A percentile compares a stretch with the other conserved stretches of the same genome.
Evolutionary conservation across 2,888 invertebrate species (phyloP).

Genomic region (Monoplex corrugatus): DNA sequence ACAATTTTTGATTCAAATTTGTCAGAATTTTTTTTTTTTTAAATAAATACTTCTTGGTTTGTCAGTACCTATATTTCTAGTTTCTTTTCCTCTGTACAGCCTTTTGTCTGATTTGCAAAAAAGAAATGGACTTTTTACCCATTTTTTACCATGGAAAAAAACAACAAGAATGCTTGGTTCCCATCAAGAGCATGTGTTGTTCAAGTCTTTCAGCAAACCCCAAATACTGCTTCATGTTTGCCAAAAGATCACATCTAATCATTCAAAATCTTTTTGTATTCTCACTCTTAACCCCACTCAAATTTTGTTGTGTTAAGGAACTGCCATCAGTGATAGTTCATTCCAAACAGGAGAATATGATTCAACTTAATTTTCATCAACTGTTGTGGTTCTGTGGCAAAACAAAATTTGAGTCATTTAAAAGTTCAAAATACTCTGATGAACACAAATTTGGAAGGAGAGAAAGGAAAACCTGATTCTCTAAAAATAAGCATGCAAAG

Average conservation of each 20-base stretch:
- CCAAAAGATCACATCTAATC: neutral
- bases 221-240: neutral
- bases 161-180: too few relatives aligned
- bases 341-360: too few relatives aligned
- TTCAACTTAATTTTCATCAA: too few relatives aligned
- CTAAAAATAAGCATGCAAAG: neutral
- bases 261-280: too few relatives aligned
- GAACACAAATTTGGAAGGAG: neutral
- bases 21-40: neutral
- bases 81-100: neutral
- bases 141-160: too few relatives aligned
- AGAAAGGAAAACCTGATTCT: conserved; percentile 15
- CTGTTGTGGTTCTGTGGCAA: neutral
- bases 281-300: neutral
- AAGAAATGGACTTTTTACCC: too few relatives aligned
- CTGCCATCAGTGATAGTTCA: neutral
- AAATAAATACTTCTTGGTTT: neutral
- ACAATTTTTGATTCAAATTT: neutral
- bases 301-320: neutral
- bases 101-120: neutral
- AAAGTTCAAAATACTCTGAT: neutral
- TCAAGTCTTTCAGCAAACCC: conserved; percentile 12
- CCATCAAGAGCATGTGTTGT: conserved; percentile 30
- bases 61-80: too few relatives aligned
- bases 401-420: conserved; percentile 11